A percentile compares a stretch with the other conserved stretches of the same genome.
Conservation (phyloP, 2,888 invertebrate genomes). For the Crematogaster levior region DNA sequence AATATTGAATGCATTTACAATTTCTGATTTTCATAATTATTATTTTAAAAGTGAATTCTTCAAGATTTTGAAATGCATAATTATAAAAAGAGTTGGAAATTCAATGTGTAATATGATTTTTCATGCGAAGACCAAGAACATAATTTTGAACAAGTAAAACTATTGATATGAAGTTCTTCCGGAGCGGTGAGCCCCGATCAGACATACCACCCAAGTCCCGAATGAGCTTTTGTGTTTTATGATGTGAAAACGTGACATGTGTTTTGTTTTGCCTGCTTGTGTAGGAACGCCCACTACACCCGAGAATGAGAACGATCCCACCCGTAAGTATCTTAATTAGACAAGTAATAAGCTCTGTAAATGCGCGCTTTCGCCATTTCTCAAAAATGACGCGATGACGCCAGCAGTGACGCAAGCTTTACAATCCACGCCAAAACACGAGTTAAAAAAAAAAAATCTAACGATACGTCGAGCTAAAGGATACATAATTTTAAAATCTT, state of each 20-base stretch:
- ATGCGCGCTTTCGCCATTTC: constrained; percentile 31
- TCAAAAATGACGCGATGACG: neutral
- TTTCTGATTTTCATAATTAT: neutral
- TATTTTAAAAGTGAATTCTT: neutral
- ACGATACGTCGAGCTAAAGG: neutral
- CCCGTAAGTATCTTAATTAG: constrained; percentile 85
- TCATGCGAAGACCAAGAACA: neutral
- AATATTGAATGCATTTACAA: neutral
- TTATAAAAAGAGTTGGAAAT: neutral
- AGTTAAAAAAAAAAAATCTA: neutral
- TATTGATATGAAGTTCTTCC: constrained; percentile 17
- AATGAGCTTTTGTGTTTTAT: constrained; percentile 83
- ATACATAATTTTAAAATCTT: neutral
- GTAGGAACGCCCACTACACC: constrained; percentile 86
- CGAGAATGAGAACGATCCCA: constrained; percentile 86
- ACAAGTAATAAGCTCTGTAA: constrained; percentile 51
- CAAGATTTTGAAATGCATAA: constrained; percentile 14
- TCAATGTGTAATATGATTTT: neutral
- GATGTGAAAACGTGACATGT: constrained; percentile 84
- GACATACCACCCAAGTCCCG: constrained; percentile 73
- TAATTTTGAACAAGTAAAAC: constrained; percentile 19
- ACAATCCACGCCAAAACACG: neutral
- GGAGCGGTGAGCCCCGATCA: constrained; percentile 47
- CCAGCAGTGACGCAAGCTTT: constrained; percentile 9
- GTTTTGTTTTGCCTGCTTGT: constrained; percentile 85